Base-by-base conservation (phyloP, 2,888 invertebrate species). In the Megastigmus dorsalis region DNA sequence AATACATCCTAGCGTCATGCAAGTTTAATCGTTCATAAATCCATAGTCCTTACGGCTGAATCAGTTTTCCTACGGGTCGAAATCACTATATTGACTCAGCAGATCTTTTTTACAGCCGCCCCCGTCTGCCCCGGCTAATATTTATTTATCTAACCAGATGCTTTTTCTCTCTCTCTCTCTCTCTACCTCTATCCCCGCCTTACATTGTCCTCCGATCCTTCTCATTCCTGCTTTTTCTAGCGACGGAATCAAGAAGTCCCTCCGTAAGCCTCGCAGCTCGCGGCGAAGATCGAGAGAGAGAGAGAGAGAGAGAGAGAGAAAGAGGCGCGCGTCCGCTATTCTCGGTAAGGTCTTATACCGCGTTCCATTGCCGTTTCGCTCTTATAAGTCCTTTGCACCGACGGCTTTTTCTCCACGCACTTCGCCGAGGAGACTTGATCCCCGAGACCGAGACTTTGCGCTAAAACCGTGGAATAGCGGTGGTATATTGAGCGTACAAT, bases 81-180 rank as follows among this genome's bases (percentile, higher is more conserved):
- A n/a, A n/a, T n/a, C n/a, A n/a, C n/a, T n/a, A n/a, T n/a, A n/a
- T n/a, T n/a, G n/a, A n/a, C n/a, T n/a, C n/a, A n/a, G n/a, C n/a
- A n/a, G n/a, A n/a, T n/a, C n/a, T n/a, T n/a, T n/a, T n/a, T n/a
- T n/a, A n/a, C n/a, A 6, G 23, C 33, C 36, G 15, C 26, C 38
- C 38, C 50, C 18, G 10, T 54, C 48, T 28, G 15, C 23, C 30
- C 41, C n/a, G n/a, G n/a, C 74, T 76, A 78, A 78, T 77, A 78
- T 80, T 83, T 82, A 80, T 83, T 81, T 78, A 78, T 78, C 78
- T 72, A 77, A 77, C 68, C 66, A 75, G 70, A 78, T 75, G 65
- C 72, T 63, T 63, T 69, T 66, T 78, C n/a, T n/a, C n/a, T 77
- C 52, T 9, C 43, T 60, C 63, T 36, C 50, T 74, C 74, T 67